Conservation (phyloP, 2,888 invertebrate species). For the Amblyjoppa fuscipennis region DNA sequence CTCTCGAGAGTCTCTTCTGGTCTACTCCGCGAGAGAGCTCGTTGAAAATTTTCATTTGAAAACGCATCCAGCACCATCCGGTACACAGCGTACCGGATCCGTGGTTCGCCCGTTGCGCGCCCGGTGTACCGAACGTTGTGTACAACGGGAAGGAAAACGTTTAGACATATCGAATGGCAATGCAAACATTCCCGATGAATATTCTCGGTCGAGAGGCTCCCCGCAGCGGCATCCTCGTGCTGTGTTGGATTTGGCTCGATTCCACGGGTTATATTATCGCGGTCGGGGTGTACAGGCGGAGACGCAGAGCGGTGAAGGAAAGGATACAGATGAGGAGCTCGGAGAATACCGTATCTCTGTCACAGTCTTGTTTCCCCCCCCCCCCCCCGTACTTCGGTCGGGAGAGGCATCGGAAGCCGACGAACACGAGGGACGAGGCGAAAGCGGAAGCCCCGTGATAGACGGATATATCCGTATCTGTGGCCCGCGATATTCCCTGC, state of each 20-base stretch:
- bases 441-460: conserved; percentile 4
- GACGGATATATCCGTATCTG: neutral
- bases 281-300: conserved; percentile 44
- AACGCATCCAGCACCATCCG: conserved; percentile 38
- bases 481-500: neutral
- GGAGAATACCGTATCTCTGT: conserved; percentile 32
- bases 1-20: neutral
- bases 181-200: conserved; percentile 72
- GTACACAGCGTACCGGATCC: neutral
- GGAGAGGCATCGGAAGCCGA: conserved; percentile 2
- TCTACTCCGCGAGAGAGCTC: conserved; percentile 49
- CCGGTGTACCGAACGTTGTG: neutral
- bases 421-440: conserved; percentile 18
- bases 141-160: conserved; percentile 46
- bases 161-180: conserved; percentile 73
- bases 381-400: conserved; percentile 18
- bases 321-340: neutral
- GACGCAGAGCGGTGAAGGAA: conserved; percentile 23
- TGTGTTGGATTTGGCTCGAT: conserved; percentile 74
- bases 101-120: no score
- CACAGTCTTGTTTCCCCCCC: neutral
- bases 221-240: neutral
- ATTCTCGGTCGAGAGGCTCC: conserved; percentile 51
- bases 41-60: conserved; percentile 54
- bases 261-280: conserved; percentile 76